Evolutionary conservation across 2,797 vertebrate species (phyloP).

Genomic region (Nyctibius grandis): DNA sequence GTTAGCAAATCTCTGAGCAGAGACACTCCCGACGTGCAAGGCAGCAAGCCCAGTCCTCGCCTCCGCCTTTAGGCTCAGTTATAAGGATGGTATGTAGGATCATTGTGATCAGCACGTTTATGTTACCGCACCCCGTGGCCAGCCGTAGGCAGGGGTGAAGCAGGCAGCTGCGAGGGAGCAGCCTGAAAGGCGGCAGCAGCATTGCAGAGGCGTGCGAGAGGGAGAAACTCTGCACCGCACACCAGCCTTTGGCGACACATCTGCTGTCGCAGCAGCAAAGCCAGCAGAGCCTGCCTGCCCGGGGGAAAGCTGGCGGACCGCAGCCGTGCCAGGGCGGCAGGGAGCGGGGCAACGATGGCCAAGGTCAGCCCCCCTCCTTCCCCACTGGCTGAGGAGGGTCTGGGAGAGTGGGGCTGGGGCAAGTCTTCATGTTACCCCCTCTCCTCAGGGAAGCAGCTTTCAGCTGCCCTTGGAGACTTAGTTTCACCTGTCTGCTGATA

Average conservation of each 20-base stretch:
- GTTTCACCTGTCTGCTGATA: neutral
- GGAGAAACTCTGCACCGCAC: neutral
- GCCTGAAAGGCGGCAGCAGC: neutral
- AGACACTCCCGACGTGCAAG: fast-evolving
- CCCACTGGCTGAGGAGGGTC: neutral
- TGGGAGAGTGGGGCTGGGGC: fast-evolving
- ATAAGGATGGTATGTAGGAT: neutral
- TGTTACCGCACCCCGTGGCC: neutral
- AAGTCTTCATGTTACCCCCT: neutral
- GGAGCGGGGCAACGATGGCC: neutral
- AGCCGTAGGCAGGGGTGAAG: fast-evolving
- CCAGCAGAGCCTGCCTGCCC: neutral
- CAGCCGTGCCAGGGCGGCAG: fast-evolving
- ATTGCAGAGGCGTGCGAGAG: neutral
- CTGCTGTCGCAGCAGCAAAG: neutral
- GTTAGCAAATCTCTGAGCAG: neutral
- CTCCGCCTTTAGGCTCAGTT: neutral
- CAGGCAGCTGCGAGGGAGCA: neutral
- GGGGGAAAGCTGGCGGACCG: fast-evolving
- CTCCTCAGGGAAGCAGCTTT: neutral
- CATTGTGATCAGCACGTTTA: neutral
- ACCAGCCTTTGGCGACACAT: fast-evolving
- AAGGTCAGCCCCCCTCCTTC: neutral
- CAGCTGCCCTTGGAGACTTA: neutral
- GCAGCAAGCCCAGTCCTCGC: neutral